Evolutionary conservation across 2,888 invertebrate genomes (phyloP), one percentile per base, ranked within the genome.

Genomic region (Harpalus rufipes): DNA sequence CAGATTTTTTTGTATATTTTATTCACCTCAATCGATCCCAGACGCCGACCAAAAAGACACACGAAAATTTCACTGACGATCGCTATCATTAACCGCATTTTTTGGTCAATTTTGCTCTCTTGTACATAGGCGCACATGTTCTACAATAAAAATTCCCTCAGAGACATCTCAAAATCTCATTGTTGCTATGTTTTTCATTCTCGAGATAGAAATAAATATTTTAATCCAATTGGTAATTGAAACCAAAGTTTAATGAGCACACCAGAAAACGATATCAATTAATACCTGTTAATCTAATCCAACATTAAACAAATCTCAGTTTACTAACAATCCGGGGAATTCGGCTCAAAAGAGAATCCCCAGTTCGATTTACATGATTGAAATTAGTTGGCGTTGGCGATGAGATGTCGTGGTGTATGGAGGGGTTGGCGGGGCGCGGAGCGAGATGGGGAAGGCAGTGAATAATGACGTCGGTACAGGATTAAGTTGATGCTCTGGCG

Each of bases 321-420:
- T 63, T 63, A 25, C 21, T 63, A 63, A 63, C 21, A 63, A 63
- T 25, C 63, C 63, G 7, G 63, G 63, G 63, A 63, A 18, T 63
- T 18, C 21, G 12, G 18, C 63, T 12, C 10, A 63, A 59, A 63
- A 63, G 18, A 21, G 63, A 63, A 63, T 63, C 63, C 59, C 59
- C 25, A 63, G 63, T 63, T 63, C 63, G 63, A 63, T 63, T 63
- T 63, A 63, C 63, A 63, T 63, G 63, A 63, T 63, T 63, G 63
- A 63, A 63, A 63, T 63, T 63, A 63, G 63, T 63, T 63, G 25
- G 25, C 63, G 63, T 63, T 12, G 25, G 12, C 63, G 63, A 63
- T 63, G 63, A 63, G 63, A 63, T 18, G 59, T 61, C 8, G 59
- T 8, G 16, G 21, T 5, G 7, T 21, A 10, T 10, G 32, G n/a